Percentiles rank a stretch among this genome's conserved stretches.
phyloP scores from a whole-genome alignment of 2,113 vertebrate genomes.

The Indicator maculatus region DNA sequence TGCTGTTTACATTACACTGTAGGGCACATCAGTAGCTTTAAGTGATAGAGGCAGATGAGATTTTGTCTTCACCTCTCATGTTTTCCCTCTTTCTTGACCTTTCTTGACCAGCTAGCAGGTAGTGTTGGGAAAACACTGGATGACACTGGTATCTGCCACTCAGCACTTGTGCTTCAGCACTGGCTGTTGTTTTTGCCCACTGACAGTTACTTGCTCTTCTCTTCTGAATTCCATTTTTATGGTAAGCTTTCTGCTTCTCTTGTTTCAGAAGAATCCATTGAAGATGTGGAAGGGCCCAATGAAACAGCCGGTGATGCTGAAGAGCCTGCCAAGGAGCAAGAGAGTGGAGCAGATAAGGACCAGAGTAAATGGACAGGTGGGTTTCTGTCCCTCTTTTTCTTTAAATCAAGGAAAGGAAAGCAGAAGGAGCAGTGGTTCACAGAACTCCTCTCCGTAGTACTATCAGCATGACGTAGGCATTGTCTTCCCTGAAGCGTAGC shows the following conservation, averaged over 20 bases:
- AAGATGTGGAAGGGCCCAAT: constrained; percentile 93
- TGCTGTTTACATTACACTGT: accelerated
- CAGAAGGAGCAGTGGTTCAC: background rate
- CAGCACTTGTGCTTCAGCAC: background rate
- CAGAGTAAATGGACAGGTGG: constrained; percentile 94
- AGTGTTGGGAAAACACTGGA: background rate
- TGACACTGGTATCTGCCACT: background rate
- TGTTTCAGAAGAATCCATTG: constrained; percentile 92
- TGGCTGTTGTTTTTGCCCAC: background rate
- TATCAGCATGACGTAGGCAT: accelerated
- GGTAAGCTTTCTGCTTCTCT: constrained; percentile 48
- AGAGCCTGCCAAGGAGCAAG: constrained; percentile 93
- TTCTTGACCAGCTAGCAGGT: background rate
- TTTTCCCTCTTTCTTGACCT: background rate
- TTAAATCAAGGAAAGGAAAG: background rate
- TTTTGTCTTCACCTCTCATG: background rate
- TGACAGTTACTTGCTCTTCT: background rate
- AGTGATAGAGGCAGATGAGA: background rate
- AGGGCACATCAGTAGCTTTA: background rate
- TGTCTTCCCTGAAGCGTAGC: background rate
- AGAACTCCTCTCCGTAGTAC: background rate
- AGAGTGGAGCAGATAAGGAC: constrained; percentile 91
- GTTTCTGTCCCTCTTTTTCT: background rate
- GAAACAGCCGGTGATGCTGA: constrained; percentile 90
- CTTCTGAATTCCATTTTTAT: background rate